Evolutionary conservation across 2,888 invertebrate species (phyloP), one percentile per base, ranked within the genome.

Genomic region (Drosophila subsilvestris): DNA sequence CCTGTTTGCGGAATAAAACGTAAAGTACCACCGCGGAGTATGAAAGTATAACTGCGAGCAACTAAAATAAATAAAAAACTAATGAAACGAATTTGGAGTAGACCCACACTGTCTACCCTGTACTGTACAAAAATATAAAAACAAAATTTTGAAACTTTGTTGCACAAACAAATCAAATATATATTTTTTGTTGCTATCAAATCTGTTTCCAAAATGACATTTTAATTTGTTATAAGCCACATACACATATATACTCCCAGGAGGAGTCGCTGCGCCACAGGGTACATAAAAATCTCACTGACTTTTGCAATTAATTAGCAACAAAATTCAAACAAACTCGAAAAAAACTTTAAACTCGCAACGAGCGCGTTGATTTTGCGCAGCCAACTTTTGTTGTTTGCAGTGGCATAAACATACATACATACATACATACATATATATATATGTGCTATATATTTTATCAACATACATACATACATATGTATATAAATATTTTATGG

Each of bases 281-380:
- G 63, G 72, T 69, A 12, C 18, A 20, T 22, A 25, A 20, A 68
- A 43, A 50, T 56, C 56, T 65, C 65, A 50, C 65, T 74, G 74
- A 74, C 75, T 74, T 83, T 77, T 60, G 78, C 88, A 86, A 89
- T 86, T 86, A 89, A 86, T 88, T 88, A 86, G 76, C 76, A 86
- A 75, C 80, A 75, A 78, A 88, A 86, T 82, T 74, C 86, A 88
- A 77, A 82, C 88, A 89, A 74, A 76, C 83, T 82, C 67, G 63
- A 57, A 66, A 42, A 74, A 59, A 85, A 86, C 72, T 79, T 75
- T 66, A 77, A 77, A 72, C 73, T 73, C 57, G 29, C 47, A 63
- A 58, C 74, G 53, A 65, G 66, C 53, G 53, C 66, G 78, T 73
- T 84, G 89, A 88, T 81, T 84, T 86, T 86, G 51, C 54, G 57